Evolutionary conservation across 37 sponge, comb jelly and placozoan species (phyloP).

Genomic region (Theonella swinhoei): DNA sequence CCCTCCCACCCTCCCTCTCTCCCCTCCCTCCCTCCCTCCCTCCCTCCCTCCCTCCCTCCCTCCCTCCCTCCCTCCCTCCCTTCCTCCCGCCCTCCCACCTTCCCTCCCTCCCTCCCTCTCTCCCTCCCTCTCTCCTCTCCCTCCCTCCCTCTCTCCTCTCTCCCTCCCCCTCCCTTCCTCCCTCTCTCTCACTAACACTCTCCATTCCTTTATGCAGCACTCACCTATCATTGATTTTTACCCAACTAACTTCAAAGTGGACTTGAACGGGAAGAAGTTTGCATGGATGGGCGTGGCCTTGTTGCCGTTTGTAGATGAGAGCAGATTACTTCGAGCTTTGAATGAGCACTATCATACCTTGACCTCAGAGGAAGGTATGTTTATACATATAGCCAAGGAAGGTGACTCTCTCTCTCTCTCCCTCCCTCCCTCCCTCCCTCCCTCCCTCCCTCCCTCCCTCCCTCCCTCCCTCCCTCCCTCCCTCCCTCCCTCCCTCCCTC

Average conservation of each 20-base stretch:
- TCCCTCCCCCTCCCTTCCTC: neutral
- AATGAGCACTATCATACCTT: conserved; percentile 77
- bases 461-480: conserved; percentile 6
- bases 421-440: neutral
- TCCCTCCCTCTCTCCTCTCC: neutral
- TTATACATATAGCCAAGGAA: too few relatives aligned
- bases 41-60: neutral
- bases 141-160: neutral
- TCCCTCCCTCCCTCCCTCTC: neutral
- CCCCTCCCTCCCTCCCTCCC: neutral
- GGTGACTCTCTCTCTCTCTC: neutral
- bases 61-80: neutral
- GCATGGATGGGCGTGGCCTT: conserved; percentile 99
- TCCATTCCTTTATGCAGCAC: too few relatives aligned
- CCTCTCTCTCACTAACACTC: too few relatives aligned
- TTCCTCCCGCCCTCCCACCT: too few relatives aligned
- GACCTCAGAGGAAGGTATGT: conserved; percentile 69
- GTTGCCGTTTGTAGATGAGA: conserved; percentile 98
- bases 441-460: neutral
- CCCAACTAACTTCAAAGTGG: conserved; percentile 93
- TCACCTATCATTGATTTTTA: conserved; percentile 99
- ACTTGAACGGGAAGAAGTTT: conserved; percentile 98
- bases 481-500: neutral
- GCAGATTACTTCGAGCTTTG: conserved; percentile 81
- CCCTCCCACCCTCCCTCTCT: neutral